Evolutionary conservation across 2,888 invertebrate species (phyloP), one percentile per base, ranked within the genome.

Genomic region (Salpingus planirostris): DNA sequence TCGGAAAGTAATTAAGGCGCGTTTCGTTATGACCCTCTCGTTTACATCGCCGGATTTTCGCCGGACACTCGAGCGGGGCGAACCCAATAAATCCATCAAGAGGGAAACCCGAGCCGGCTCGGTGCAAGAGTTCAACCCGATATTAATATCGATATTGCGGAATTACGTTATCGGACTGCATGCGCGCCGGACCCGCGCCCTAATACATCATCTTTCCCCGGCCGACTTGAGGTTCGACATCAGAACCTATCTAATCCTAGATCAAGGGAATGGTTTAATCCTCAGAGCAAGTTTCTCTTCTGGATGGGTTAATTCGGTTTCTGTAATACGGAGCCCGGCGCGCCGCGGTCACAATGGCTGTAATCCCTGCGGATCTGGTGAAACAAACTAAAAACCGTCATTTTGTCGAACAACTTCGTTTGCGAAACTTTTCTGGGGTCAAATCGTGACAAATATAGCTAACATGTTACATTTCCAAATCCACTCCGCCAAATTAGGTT

Each of bases 381-480:
- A 55, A 59, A 57, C 59, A 60, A 59, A 58, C 57, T 55, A 46
- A 56, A 54, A 57, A 58, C 54, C 57, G 55, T 55, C 58, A 57
- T 59, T 57, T 56, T 55, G 50, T 48, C 52, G 50, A 52, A 53
- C 55, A 55, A 59, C 51, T 56, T 53, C 52, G 46, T 48, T 52
- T 43, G 44, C 46, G 40, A 54, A 50, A 55, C 49, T 50, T 54
- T 51, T 44, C 44, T 40, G 32, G 33, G 46, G 47, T 50, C 44
- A 43, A 36, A 43, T 38, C 43, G 40, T 45, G 47, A 46, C 46
- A 43, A 46, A 46, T 43, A 36, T 37, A 31, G 33, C 31, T 27
- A 32, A 30, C 29, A 35, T 26, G 29, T 26, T 24, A 33, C 28
- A 23, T 29, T 28, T 18, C 27, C 31, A 31, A 31, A 31, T 31